Percentiles rank a stretch among this genome's conserved stretches.
These are phyloP conservation scores for Cenopis cana DNA, from an alignment of 2,888 invertebrate genomes.

Conservation along the genomic window DNA sequence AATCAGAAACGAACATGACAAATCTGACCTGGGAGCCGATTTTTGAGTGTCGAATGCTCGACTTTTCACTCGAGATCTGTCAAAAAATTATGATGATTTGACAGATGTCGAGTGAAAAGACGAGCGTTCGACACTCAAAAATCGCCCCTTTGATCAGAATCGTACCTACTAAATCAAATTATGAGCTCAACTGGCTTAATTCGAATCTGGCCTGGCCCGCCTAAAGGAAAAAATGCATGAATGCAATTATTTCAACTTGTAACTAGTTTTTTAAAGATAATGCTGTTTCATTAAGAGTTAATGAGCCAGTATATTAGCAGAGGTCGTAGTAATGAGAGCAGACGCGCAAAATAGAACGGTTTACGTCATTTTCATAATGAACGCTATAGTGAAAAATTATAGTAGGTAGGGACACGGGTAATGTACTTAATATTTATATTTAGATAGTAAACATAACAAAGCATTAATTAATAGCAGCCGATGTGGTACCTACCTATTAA, in stretches of 20 bases:
- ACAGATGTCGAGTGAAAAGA: too few relatives aligned
- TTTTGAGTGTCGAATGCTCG: too few relatives aligned
- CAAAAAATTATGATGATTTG: too few relatives aligned
- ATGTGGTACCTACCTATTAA: too few relatives aligned
- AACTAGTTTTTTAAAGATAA: constrained; percentile 18
- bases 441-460: neutral
- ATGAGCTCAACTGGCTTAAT: too few relatives aligned
- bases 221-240: constrained; percentile 3
- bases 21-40: too few relatives aligned
- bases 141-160: too few relatives aligned
- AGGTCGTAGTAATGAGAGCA: constrained; percentile 26
- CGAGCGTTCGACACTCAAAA: too few relatives aligned
- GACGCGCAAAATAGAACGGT: constrained; percentile 56
- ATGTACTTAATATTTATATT: constrained; percentile 2
- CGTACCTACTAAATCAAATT: too few relatives aligned
- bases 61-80: too few relatives aligned
- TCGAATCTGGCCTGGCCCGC: too few relatives aligned
- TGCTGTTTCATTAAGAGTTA: constrained; percentile 26
- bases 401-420: constrained; percentile 5
- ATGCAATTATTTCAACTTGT: neutral
- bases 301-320: constrained; percentile 12
- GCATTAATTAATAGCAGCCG: neutral
- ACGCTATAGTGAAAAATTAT: constrained; percentile 16
- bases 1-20: too few relatives aligned
- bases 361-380: constrained; percentile 55